phyloP scores from a whole-genome alignment of 2,113 vertebrate genomes.

The Isurus oxyrinchus region DNA sequence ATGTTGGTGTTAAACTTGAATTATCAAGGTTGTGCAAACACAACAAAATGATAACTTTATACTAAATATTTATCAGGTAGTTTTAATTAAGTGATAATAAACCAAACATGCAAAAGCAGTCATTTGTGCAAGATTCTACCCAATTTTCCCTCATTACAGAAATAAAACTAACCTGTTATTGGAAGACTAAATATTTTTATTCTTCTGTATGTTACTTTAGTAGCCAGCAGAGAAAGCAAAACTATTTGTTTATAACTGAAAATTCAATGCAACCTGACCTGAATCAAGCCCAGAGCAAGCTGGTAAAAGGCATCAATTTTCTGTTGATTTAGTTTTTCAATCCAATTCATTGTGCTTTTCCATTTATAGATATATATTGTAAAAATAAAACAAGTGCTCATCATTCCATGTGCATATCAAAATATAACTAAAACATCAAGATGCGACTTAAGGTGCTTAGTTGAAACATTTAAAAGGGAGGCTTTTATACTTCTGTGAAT shows the following conservation, averaged over 20 bases:
- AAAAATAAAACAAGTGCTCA: not conserved
- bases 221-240: not conserved
- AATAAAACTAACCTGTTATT: not conserved
- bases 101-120: not conserved
- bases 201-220: not conserved
- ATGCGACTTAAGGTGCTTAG: not conserved
- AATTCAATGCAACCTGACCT: not conserved
- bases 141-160: not conserved
- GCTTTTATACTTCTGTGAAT: not conserved
- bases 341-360: not conserved
- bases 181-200: not conserved
- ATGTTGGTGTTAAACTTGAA: not conserved
- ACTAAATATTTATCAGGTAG: not conserved
- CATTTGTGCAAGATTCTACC: not conserved
- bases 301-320: not conserved
- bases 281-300: not conserved
- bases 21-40: not conserved
- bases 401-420: not conserved
- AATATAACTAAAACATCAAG: not conserved
- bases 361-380: not conserved
- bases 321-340: not conserved
- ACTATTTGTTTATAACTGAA: not conserved
- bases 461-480: not conserved
- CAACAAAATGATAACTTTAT: not conserved
- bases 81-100: not conserved